phyloP scores from a whole-genome alignment of 2,797 vertebrate genomes.

The Diplodus puntazzo region DNA sequence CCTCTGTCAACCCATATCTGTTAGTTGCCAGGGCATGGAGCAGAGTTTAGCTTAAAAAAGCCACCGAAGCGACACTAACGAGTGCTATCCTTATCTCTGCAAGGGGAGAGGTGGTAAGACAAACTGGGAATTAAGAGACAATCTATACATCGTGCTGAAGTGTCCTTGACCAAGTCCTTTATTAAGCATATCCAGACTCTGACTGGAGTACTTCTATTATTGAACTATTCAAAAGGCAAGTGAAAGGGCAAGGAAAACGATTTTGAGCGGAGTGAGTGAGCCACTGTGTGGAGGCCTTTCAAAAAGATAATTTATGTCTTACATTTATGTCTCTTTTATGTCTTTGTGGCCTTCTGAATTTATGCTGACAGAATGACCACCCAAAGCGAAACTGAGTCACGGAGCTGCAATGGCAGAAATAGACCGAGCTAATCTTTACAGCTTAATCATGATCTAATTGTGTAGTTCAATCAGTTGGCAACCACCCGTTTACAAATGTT shows the following conservation, averaged over 20 bases:
- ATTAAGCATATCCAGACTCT: neutral
- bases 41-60: slow-evolving; percentile 11
- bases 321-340: neutral
- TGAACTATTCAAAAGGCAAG: too few relatives aligned
- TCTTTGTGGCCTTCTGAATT: slow-evolving; percentile 24
- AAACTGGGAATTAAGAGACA: slow-evolving; percentile 17
- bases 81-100: slow-evolving; percentile 19
- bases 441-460: neutral
- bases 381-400: slow-evolving; percentile 17
- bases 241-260: neutral
- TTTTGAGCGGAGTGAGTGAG: neutral
- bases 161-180: neutral
- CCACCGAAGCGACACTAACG: slow-evolving; percentile 4
- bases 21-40: neutral
- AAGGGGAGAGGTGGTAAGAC: slow-evolving; percentile 19
- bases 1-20: neutral
- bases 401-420: slow-evolving; percentile 15
- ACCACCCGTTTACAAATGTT: neutral
- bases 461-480: too few relatives aligned
- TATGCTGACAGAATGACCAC: slow-evolving; percentile 33
- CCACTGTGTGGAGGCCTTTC: neutral
- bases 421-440: neutral
- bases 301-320: slow-evolving; percentile 8
- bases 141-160: slow-evolving; percentile 3
- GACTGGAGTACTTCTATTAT: neutral